A percentile compares a stretch with the other conserved stretches of the same genome.
phyloP scores from a whole-genome alignment of 1,140 invertebrate species.

The Stegodyphus mimosarum region DNA sequence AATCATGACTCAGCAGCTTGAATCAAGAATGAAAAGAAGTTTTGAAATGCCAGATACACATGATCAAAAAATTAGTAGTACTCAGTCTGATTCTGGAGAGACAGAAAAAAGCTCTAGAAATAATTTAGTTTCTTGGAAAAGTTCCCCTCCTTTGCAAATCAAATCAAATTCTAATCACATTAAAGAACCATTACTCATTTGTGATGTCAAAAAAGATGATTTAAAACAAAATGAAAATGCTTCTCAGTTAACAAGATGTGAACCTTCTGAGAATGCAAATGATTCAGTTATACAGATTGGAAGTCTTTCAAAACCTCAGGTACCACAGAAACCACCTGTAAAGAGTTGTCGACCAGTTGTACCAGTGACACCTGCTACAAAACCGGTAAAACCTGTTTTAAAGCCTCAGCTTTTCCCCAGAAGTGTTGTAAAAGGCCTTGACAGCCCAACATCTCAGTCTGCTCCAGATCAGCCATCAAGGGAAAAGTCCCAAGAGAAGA shows the following conservation, averaged over 20 bases:
- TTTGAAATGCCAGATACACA: slow-evolving; percentile 43
- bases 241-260: not conserved
- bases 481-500: slow-evolving; percentile 21
- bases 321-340: slow-evolving; percentile 58
- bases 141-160: slow-evolving; percentile 37
- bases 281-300: slow-evolving; percentile 6
- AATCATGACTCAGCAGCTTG: slow-evolving; percentile 51
- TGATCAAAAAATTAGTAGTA: slow-evolving; percentile 53
- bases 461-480: not conserved
- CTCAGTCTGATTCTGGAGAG: slow-evolving; percentile 54
- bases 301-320: slow-evolving; percentile 46
- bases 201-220: slow-evolving; percentile 39
- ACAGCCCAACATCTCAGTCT: slow-evolving; percentile 50
- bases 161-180: slow-evolving; percentile 40
- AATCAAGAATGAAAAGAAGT: slow-evolving; percentile 56
- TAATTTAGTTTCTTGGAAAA: slow-evolving; percentile 48
- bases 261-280: slow-evolving; percentile 28
- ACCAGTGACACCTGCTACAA: slow-evolving; percentile 8
- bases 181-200: not conserved
- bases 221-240: slow-evolving; percentile 17
- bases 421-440: slow-evolving; percentile 22
- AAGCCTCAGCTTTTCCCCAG: slow-evolving; percentile 58
- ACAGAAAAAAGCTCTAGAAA: slow-evolving; percentile 40
- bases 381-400: slow-evolving; percentile 37
- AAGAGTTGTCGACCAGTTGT: slow-evolving; percentile 34